These are phyloP conservation scores for Xerus rutilus DNA, from an alignment of 2,797 vertebrate genomes.

Conservation along the genomic window DNA sequence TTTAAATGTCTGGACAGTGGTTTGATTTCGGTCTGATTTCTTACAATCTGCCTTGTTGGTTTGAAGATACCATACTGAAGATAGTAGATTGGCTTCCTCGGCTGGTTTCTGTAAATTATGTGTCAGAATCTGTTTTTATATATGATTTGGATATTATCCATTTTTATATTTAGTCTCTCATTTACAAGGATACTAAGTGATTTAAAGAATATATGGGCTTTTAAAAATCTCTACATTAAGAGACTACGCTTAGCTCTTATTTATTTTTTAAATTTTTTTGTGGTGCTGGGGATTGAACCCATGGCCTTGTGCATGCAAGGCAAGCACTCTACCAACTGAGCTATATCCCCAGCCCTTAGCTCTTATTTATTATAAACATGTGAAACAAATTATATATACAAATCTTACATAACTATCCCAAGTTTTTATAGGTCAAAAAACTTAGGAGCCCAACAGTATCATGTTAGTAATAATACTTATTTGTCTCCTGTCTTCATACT, in stretches of 20 bases:
- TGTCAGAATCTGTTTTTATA: neutral
- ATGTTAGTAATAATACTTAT: neutral
- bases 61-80: neutral
- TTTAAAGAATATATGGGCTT: neutral
- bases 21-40: neutral
- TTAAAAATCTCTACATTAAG: neutral
- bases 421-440: neutral
- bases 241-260: neutral
- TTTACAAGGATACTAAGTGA: neutral
- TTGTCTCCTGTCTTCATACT: neutral
- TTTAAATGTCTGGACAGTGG: neutral
- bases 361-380: constrained; percentile 10
- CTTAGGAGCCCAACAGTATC: neutral
- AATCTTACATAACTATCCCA: neutral
- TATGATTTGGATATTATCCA: neutral
- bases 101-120: neutral
- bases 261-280: neutral
- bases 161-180: neutral
- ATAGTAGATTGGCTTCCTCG: neutral
- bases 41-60: too few relatives aligned
- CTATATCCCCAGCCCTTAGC: neutral
- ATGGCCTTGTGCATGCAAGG: too few relatives aligned
- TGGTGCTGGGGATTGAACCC: too few relatives aligned
- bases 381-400: constrained; percentile 21
- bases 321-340: too few relatives aligned